phyloP scores from a whole-genome alignment of 2,113 vertebrate genomes.

The Capreolus pygargus region DNA sequence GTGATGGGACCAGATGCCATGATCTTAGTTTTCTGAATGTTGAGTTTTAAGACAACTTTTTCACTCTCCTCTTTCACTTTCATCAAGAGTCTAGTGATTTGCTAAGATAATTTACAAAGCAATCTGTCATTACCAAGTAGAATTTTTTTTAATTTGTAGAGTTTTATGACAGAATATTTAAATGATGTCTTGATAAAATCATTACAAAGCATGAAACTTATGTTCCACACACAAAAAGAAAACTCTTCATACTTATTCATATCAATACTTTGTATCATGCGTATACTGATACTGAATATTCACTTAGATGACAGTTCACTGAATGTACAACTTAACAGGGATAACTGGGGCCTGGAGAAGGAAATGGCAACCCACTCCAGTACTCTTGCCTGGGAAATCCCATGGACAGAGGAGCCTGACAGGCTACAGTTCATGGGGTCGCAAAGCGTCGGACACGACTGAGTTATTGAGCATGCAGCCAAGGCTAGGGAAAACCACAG shows the following conservation, averaged over 20 bases:
- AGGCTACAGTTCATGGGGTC: not conserved
- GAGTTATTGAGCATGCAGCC: not conserved
- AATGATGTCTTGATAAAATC: not conserved
- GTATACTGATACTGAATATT: accelerated
- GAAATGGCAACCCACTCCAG: not conserved
- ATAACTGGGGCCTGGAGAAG: not conserved
- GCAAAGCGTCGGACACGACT: not conserved
- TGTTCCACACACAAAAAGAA: not conserved
- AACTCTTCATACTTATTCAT: not conserved
- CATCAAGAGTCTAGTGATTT: not conserved
- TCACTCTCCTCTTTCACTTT: not conserved
- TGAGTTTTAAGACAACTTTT: not conserved
- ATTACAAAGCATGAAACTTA: not conserved
- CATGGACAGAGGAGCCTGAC: not conserved
- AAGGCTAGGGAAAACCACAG: accelerated
- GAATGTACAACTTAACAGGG: not conserved
- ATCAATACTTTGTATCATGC: accelerated
- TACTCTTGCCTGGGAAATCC: not conserved
- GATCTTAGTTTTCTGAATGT: not conserved
- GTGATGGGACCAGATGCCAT: not conserved
- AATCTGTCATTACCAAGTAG: too few species aligned
- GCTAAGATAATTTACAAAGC: not conserved
- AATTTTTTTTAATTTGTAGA: not conserved
- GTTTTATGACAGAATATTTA: not conserved
- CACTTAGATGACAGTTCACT: accelerated